Evolutionary conservation across 1,140 invertebrate species (phyloP), one percentile per base, ranked within the genome.

Genomic region (Drosophila punjabiensis): DNA sequence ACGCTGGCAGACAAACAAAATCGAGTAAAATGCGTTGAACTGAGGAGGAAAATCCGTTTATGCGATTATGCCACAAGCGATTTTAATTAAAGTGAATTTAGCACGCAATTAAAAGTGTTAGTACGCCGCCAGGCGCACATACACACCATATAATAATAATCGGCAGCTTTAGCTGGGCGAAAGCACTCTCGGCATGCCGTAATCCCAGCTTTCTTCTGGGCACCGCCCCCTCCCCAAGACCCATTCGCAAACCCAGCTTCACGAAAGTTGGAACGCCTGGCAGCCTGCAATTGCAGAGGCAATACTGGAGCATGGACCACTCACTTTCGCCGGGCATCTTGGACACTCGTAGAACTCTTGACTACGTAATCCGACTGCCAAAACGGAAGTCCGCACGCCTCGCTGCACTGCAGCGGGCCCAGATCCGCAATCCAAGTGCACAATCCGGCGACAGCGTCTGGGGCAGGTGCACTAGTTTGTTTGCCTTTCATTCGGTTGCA

Each of bases 31-130:
- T 76, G 67, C 71, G 63, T 65, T 89, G 78, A 81, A 76, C 79
- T 68, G 61, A 30, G 39, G 37, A 48, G 63, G 20, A 76, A 59
- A 64, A 81, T 68, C 60, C 50, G 53, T 56, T 60, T 63, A 64
- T 52, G 56, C 56, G 67, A 71, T 79, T 79, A 73, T 77, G 81
- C 58, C 79, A 87, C 79, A 87, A 79, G 67, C 59, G 75, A 75
- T 82, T 90, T 90, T 90, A 90, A 90, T 90, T 90, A 90, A 90
- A 76, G 55, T 66, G 79, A 82, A 90, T 90, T 90, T 75, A 90
- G 66, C 86, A 90, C 86, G 86, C 86, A 82, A 90, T 90, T 90
- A 82, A 89, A 79, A 85, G 63, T 75, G 71, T 79, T 81, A 67
- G 62, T 76, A 81, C 62, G 35, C 64, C 41, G 33, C 32, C 48